Evolutionary conservation across 2,888 invertebrate species (phyloP).

Genomic region (Cactoblastis cactorum): DNA sequence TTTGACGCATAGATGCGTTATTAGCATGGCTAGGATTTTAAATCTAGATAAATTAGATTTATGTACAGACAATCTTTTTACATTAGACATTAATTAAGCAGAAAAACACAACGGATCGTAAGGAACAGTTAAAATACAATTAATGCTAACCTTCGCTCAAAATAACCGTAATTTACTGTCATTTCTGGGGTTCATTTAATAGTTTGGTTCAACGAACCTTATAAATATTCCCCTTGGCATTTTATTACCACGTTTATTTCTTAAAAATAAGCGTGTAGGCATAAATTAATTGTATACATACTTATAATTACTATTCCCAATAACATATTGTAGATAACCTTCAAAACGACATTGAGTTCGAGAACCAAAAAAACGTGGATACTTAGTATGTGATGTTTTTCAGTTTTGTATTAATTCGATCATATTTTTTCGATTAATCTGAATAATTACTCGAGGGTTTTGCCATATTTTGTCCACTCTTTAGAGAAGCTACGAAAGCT

Average conservation of each 20-base stretch:
- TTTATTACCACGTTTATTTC: constrained; percentile 3
- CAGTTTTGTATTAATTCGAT: too few species aligned
- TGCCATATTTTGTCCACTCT: too few species aligned
- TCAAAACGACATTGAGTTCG: constrained; percentile 10
- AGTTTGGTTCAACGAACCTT: constrained; percentile 1
- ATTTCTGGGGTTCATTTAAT: not conserved
- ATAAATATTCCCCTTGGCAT: not conserved
- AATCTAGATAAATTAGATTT: too few species aligned
- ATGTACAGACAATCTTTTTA: too few species aligned
- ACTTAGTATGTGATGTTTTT: not conserved
- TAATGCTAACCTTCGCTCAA: not conserved
- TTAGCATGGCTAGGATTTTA: too few species aligned
- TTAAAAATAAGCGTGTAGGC: not conserved
- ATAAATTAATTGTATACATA: too few species aligned
- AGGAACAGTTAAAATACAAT: not conserved
- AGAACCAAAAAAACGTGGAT: not conserved
- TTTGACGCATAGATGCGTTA: too few species aligned
- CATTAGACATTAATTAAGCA: too few species aligned
- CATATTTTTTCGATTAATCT: too few species aligned
- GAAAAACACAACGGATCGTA: not conserved
- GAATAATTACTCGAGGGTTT: too few species aligned
- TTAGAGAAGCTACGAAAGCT: too few species aligned
- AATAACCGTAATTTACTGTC: not conserved
- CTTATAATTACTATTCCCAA: not conserved
- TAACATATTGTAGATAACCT: not conserved